Base-by-base conservation (phyloP, 2,888 invertebrate species). In the Branchipolynoe longqiensis region DNA sequence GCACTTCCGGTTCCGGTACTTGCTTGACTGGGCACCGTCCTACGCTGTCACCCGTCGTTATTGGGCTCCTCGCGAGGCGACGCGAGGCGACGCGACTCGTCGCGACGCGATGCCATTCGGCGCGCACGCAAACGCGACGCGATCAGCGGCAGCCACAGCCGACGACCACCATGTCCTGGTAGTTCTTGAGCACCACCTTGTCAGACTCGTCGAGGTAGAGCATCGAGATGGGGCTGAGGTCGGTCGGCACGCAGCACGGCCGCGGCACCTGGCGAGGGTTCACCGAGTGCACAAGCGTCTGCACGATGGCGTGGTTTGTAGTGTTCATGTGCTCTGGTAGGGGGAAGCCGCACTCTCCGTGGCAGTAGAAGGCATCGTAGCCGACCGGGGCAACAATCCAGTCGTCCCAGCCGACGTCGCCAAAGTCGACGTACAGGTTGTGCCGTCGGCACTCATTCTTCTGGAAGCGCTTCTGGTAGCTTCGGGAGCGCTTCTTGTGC, bases 221-320 rank as follows among this genome's bases (percentile, higher is more conserved):
- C 97, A 99, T 98, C 87, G 98, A 97, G 92, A 99, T 98, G 89
- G 97, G 96, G 90, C 97, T 97, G 88, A 99, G 96, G 93, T 97
- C 96, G 87, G 98, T 98, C 73, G 99, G 99, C 86, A 99, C 98
- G 95, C 99, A 99, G 94, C 99, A 99, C 89, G 99, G 97, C 94
- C 97, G 97, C 82, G 99, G 99, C 93, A 98, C 98, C 89, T 96
- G 95, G 90, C 95, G 96, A 89, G 98, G 98, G 94, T 97, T 97
- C 94, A 98, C 96, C 89, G 97, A 97, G 95, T 99, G 97, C 92
- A 99, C 97, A 93, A 99, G 95, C 89, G 97, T 98, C 95, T 99
- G 99, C 91, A 99, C 97, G 92, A 99, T 98, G 89, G 99, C 99
- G 95, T 99, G 99, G 94, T 99, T 99, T 87, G 99, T 99, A 89